Conservation (phyloP, 2,888 invertebrate genomes). For the Cheilosia urbana region DNA sequence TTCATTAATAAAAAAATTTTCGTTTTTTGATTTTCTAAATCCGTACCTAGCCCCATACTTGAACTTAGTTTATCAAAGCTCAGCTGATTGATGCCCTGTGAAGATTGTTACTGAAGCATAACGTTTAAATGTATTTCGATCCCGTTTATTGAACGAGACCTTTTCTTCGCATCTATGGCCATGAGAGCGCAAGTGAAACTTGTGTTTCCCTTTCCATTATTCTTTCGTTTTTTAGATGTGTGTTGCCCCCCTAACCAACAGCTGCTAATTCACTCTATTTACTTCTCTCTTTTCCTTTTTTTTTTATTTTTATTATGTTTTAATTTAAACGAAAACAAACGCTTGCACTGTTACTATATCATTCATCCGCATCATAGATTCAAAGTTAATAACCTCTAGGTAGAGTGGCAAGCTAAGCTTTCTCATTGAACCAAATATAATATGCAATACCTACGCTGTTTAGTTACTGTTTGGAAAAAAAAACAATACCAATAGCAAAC, state of each 20-base stretch:
- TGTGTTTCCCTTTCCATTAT: slow-evolving; percentile 1
- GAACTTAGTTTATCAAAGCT: slow-evolving; percentile 3
- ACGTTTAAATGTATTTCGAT: background rate
- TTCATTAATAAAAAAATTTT: background rate
- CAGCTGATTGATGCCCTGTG: background rate
- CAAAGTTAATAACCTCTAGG: slow-evolving; percentile 17
- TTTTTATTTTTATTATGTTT: slow-evolving; percentile 19
- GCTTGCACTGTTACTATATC: background rate
- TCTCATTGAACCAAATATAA: slow-evolving; percentile 13
- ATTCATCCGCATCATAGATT: slow-evolving; percentile 7
- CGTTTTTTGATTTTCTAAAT: background rate
- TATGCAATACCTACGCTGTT: slow-evolving; percentile 13
- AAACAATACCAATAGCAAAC: no score
- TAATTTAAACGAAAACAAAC: background rate
- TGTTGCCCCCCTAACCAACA: background rate
- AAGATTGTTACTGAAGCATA: background rate
- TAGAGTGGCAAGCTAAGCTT: slow-evolving; percentile 7
- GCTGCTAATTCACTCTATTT: background rate
- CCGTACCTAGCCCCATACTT: background rate
- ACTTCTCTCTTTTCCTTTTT: background rate
- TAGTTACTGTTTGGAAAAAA: slow-evolving; percentile 13
- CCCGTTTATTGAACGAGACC: background rate
- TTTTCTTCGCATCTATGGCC: background rate
- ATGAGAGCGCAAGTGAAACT: slow-evolving; percentile 12
- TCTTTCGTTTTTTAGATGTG: background rate